Evolutionary conservation across 2,888 invertebrate genomes (phyloP), one percentile per base, ranked within the genome.

Genomic region (Griposia aprilina): DNA sequence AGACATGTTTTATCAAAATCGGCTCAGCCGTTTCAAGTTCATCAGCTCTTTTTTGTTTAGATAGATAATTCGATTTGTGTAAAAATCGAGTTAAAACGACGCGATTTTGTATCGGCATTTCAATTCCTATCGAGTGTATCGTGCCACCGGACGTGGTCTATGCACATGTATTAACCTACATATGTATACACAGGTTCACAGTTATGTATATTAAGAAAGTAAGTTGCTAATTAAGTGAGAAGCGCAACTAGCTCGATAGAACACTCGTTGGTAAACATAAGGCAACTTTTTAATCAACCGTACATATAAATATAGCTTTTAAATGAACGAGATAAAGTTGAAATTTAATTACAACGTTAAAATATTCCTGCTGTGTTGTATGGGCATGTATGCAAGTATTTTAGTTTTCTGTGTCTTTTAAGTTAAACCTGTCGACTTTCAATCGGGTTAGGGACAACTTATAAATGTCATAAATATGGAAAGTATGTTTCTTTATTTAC

Each of bases 171-270:
- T 77, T 57, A 76, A 76, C 60, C 65, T 72, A 76, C 76, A 78
- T 63, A 66, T 57, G 30, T 68, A 70, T 74, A 81, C 17, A 60
- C 55, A 78, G 30, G 60, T 74, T 79, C 45, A 69, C 78, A 87
- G 77, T 77, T 80, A 87, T 87, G 87, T 83, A 87, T 85, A 82
- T 80, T 85, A 88, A 87, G 89, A 87, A 89, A 88, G 88, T 84
- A 82, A 75, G 69, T 84, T 81, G 76, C 81, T 86, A 89, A 87
- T 82, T 86, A 87, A 82, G 82, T 87, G 86, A 80, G 81, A 78
- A 87, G 80, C 77, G 73, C 83, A 82, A 80, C 80, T 78, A 72
- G 82, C 74, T 80, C 78, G 80, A 74, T 88, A 82, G 73, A 85
- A 84, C 76, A 81, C 78, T 48, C 73, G 78, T 75, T 78, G 78